Conservation (phyloP, 2,888 invertebrate genomes). For the Drosophila anomalata region DNA sequence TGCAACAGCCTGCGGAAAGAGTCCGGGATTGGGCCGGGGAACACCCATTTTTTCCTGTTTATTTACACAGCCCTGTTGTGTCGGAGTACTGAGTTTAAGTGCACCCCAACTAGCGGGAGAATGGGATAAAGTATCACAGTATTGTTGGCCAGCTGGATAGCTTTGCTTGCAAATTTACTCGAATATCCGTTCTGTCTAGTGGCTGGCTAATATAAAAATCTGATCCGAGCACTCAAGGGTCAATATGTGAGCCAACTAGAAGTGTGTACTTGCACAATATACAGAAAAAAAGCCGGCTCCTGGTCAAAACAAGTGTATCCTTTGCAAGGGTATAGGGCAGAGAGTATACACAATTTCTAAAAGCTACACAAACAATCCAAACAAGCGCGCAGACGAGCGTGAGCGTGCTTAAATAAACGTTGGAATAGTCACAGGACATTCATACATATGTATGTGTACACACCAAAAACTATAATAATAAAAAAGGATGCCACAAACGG, state of each 20-base stretch:
- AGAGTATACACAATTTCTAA: slow-evolving; percentile 64
- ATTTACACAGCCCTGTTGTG: not conserved
- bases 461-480: slow-evolving; percentile 30
- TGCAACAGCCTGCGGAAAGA: slow-evolving; percentile 40
- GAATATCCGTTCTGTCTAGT: slow-evolving; percentile 7
- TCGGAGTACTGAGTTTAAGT: slow-evolving; percentile 3
- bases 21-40: slow-evolving; percentile 1
- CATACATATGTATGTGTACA: slow-evolving; percentile 15
- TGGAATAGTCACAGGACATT: slow-evolving; percentile 40
- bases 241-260: slow-evolving; percentile 1
- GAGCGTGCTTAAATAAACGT: slow-evolving; percentile 60
- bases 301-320: slow-evolving; percentile 9
- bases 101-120: slow-evolving; percentile 6
- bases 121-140: slow-evolving; percentile 10
- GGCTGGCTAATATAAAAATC: slow-evolving; percentile 13
- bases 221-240: not conserved
- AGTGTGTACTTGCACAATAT: not conserved
- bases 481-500: slow-evolving; percentile 31
- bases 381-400: slow-evolving; percentile 48
- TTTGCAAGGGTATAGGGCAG: slow-evolving; percentile 25
- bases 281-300: not conserved
- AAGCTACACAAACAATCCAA: slow-evolving; percentile 41
- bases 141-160: slow-evolving; percentile 9
- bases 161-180: slow-evolving; percentile 9
- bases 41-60: slow-evolving; percentile 4